Conservation (phyloP, 2,888 invertebrate genomes). For the Himalopsyche tibetana region DNA sequence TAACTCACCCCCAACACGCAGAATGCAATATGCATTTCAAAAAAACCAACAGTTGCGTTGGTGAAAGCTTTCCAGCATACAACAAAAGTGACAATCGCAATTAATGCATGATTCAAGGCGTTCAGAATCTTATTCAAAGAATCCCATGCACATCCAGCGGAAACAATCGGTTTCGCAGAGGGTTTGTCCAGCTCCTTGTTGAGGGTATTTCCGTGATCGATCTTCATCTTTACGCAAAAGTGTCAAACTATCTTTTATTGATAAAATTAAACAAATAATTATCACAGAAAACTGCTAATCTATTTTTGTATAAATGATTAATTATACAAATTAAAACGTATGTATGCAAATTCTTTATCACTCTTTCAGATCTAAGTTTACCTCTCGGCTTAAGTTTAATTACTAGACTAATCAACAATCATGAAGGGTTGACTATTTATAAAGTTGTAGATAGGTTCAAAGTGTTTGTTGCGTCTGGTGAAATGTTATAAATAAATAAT, state of each 20-base stretch:
- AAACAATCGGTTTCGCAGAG: not conserved
- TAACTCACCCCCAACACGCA: slow-evolving; percentile 75
- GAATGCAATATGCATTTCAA: slow-evolving; percentile 74
- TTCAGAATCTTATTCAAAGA: slow-evolving; percentile 70
- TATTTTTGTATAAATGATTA: too few relatives aligned
- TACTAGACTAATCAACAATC: not conserved
- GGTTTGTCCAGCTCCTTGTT: not conserved
- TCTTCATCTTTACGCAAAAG: not conserved
- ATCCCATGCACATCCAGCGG: not conserved
- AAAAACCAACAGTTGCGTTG: slow-evolving; percentile 71
- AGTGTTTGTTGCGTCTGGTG: too few relatives aligned
- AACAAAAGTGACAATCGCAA: slow-evolving; percentile 74
- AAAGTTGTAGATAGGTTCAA: not conserved
- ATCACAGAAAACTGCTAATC: too few relatives aligned
- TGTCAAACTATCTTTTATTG: too few relatives aligned
- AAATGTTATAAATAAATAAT: not conserved
- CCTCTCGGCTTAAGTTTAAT: not conserved
- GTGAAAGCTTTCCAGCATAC: slow-evolving; percentile 74
- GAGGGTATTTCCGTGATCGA: not conserved
- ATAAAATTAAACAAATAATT: too few relatives aligned
- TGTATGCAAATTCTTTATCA: not conserved
- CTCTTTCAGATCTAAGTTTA: not conserved
- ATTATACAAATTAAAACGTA: not conserved
- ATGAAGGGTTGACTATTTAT: not conserved
- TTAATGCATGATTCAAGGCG: slow-evolving; percentile 74